Conservation (phyloP, 1,140 invertebrate genomes). For the Portunus trituberculatus region DNA sequence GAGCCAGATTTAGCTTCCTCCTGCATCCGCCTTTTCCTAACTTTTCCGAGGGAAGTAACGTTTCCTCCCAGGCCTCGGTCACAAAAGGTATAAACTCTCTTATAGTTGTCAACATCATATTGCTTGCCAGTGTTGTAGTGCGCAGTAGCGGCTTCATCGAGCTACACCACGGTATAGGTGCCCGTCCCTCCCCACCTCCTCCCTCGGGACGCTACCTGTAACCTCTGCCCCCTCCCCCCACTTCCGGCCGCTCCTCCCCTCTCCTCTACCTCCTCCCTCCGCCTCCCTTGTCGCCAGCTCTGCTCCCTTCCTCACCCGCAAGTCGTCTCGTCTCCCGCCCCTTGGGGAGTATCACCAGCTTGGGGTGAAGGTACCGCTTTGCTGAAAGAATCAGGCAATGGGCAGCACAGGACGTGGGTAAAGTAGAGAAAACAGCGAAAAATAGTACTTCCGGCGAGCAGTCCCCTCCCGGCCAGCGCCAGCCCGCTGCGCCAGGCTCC, state of each 20-base stretch:
- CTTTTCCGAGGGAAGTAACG: neutral
- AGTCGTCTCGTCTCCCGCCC: neutral
- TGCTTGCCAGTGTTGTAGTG: neutral
- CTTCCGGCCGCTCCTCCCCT: constrained; percentile 60
- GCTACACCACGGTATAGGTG: constrained; percentile 24
- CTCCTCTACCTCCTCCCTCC: constrained; percentile 30
- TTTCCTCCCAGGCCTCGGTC: neutral
- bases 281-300: neutral
- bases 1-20: neutral
- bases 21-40: neutral
- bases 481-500: constrained; percentile 43
- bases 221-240: constrained; percentile 72
- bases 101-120: neutral
- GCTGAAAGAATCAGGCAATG: neutral
- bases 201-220: constrained; percentile 69
- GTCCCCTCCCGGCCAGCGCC: constrained; percentile 21
- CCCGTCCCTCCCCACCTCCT: constrained; percentile 54
- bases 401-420: neutral
- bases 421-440: constrained; percentile 48
- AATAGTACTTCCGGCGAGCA: constrained; percentile 65
- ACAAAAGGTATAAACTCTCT: neutral
- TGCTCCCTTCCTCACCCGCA: constrained; percentile 22
- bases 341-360: neutral
- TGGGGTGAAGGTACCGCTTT: neutral
- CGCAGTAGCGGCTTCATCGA: constrained; percentile 30